Base-by-base conservation (phyloP, 2,113 vertebrate species). In the Gallinago paraguaiae region DNA sequence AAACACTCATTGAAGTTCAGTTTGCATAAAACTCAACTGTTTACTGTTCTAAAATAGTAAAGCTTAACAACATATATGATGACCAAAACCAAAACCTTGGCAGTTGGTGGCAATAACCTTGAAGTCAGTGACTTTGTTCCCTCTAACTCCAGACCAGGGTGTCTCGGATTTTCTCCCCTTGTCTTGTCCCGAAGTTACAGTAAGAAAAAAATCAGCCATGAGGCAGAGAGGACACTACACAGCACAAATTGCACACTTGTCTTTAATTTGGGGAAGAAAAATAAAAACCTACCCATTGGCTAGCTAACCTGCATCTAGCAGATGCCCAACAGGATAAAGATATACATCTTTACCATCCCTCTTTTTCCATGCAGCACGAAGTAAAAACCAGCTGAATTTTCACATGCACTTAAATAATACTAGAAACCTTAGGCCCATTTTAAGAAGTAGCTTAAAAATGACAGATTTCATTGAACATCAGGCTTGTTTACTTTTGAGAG, bases 361-460 rank as follows among this genome's bases (percentile, higher is more conserved):
- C 9, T 33, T 57, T 83, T 19, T 53, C 24, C 5, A 39, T 1
- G 35, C 4, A 65, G 14, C 0, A 0, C 35, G 50, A 65, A 48
- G 12, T 6, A 25, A 75, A 74, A 77, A 14, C 0, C 10, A 43
- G 20, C 1, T 69, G 35, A 46, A 65, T 48, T 89, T 83, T 78
- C 50, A 70, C 48, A 77, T 37, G 37, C 18, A 39, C 3, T 48
- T 24, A 35, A 39, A 11, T 9, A 20, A 57, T 9, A 64, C 13
- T 6, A 70, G 50, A 69, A 75, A 74, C 45, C n/a, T 20, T 14
- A 74, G 31, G 17, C 4, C 15, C 12, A 13, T 78, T 77, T 93
- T 54, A 19, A 67, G 39, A 27, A 84, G 18, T 1, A 54, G 22
- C 13, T 91, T 68, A 11, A 60, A 33, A 31, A 45, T 12, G 3